These are phyloP conservation scores for Cyanocitta stelleri DNA, from an alignment of 2,113 vertebrate genomes.

Conservation along the genomic window DNA sequence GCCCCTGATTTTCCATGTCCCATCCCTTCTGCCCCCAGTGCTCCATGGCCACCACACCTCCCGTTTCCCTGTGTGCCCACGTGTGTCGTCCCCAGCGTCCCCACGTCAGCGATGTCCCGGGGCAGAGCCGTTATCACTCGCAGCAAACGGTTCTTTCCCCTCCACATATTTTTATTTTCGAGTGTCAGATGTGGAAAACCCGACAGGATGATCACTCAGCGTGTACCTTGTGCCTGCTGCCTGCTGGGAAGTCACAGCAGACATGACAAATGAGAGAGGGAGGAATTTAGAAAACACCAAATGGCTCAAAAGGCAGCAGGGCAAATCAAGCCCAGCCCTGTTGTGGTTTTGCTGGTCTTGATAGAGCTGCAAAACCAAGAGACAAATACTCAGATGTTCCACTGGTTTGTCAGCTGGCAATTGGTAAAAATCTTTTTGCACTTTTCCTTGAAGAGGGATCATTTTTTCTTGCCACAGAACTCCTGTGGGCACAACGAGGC, in stretches of 20 bases:
- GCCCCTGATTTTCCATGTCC: not conserved
- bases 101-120: rapidly evolving
- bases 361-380: not conserved
- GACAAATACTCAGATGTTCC: conserved; percentile 12
- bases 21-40: not conserved
- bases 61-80: rapidly evolving
- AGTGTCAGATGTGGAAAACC: conserved; percentile 11
- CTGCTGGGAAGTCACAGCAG: not conserved
- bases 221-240: conserved; percentile 8
- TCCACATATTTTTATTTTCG: not conserved
- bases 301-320: not conserved
- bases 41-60: not conserved
- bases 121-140: not conserved
- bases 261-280: conserved; percentile 1
- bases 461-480: not conserved
- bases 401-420: conserved; percentile 36
- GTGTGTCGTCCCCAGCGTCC: rapidly evolving
- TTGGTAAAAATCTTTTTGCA: conserved; percentile 22
- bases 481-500: conserved; percentile 1
- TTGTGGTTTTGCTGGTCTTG: not conserved
- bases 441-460: not conserved
- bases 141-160: not conserved
- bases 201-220: conserved; percentile 27
- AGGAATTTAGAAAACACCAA: not conserved
- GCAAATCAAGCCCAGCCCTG: not conserved